Evolutionary conservation across 2,888 invertebrate species (phyloP).

Genomic region (Eristalis pertinax): DNA sequence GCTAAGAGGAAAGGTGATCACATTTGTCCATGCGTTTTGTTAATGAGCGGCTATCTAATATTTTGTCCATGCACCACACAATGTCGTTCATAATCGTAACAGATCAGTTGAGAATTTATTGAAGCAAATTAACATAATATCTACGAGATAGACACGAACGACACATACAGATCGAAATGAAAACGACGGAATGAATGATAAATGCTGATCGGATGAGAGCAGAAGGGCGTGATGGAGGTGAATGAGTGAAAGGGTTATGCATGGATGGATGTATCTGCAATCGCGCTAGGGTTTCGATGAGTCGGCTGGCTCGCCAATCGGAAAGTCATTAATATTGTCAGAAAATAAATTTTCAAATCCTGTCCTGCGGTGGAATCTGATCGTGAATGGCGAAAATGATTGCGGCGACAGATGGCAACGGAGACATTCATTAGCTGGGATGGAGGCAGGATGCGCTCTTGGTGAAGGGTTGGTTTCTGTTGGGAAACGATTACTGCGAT

Average conservation of each 20-base stretch:
- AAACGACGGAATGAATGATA: not conserved
- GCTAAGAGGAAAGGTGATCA: constrained; percentile 27
- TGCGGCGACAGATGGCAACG: not conserved
- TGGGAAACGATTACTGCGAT: no score
- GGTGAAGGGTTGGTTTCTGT: no score
- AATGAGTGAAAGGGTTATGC: no score
- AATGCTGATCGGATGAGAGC: not conserved
- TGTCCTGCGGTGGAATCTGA: not conserved
- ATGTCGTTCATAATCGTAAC: constrained; percentile 68
- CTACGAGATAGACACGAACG: constrained; percentile 21
- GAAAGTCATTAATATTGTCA: not conserved
- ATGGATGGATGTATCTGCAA: not conserved
- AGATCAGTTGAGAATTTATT: constrained; percentile 71
- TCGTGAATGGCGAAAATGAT: not conserved
- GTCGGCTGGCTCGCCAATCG: not conserved
- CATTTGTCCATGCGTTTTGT: constrained; percentile 65
- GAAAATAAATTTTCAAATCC: not conserved
- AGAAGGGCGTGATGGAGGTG: not conserved
- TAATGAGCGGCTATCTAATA: constrained; percentile 68
- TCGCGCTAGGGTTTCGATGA: not conserved
- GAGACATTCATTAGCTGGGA: not conserved
- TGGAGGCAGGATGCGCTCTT: no score
- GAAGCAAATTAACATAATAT: constrained; percentile 53
- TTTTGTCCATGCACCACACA: constrained; percentile 37
- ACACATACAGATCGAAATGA: constrained; percentile 10